A percentile compares a stretch with the other conserved stretches of the same genome.
Conservation (phyloP, 2,797 vertebrate genomes). For the Masticophis lateralis region DNA sequence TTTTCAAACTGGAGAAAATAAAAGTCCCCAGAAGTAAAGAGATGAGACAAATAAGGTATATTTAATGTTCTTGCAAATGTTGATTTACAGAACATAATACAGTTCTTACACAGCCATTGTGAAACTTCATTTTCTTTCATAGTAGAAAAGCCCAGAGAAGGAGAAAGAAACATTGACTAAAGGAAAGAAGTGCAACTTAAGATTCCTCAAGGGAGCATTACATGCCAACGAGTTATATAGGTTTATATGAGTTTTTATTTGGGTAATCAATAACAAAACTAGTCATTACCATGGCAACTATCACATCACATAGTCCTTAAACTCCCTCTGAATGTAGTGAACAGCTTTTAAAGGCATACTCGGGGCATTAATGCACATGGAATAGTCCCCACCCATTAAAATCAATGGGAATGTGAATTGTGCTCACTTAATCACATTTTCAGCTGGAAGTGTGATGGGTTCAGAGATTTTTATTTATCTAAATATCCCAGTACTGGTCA, state of each 20-base stretch:
- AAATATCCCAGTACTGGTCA: background rate
- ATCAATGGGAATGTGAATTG: background rate
- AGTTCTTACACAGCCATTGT: background rate
- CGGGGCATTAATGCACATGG: slow-evolving; percentile 11
- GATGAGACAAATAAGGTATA: background rate
- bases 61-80: background rate
- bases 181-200: slow-evolving; percentile 31
- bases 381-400: slow-evolving; percentile 6
- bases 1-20: background rate
- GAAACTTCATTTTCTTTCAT: background rate
- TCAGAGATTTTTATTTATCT: background rate
- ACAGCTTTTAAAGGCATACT: slow-evolving; percentile 40
- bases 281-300: slow-evolving; percentile 47
- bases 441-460: background rate
- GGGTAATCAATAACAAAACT: slow-evolving; percentile 32
- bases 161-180: slow-evolving; percentile 19
- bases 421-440: slow-evolving; percentile 28
- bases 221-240: slow-evolving; percentile 16
- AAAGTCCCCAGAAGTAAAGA: background rate
- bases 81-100: background rate
- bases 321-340: slow-evolving; percentile 37
- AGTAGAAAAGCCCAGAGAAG: background rate
- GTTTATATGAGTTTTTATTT: slow-evolving; percentile 49
- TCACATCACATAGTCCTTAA: slow-evolving; percentile 31
- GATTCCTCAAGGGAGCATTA: slow-evolving; percentile 29